Evolutionary conservation across 2,113 vertebrate species (phyloP).

Genomic region (Meriones unguiculatus): DNA sequence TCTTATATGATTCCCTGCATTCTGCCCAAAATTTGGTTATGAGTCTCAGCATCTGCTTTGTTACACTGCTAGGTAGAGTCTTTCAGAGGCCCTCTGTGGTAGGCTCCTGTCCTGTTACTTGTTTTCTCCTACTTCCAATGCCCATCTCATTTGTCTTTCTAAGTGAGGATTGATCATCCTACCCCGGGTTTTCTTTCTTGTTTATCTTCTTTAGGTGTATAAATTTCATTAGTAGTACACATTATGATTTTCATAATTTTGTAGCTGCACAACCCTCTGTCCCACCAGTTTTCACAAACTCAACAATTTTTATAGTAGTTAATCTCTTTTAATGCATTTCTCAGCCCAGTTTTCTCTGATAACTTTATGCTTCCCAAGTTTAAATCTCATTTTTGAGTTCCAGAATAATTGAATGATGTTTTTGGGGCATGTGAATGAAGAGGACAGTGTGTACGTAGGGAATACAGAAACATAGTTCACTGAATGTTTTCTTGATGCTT

Average conservation of each 20-base stretch:
- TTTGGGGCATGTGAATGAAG: background rate
- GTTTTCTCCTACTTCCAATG: too few relatives aligned
- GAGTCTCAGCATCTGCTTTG: too few relatives aligned
- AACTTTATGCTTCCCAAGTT: background rate
- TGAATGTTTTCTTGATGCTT: background rate
- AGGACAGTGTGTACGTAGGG: background rate
- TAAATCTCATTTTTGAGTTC: background rate
- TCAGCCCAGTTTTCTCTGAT: background rate
- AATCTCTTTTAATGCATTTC: background rate
- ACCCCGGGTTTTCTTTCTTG: too few relatives aligned
- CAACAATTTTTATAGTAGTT: background rate
- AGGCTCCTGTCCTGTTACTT: too few relatives aligned
- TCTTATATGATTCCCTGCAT: too few relatives aligned
- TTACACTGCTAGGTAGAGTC: too few relatives aligned
- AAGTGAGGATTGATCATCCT: too few relatives aligned
- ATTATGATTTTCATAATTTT: background rate
- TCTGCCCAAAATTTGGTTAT: too few relatives aligned
- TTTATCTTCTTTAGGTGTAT: too few relatives aligned
- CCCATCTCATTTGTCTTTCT: background rate
- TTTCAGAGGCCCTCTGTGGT: too few relatives aligned
- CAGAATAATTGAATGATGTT: background rate
- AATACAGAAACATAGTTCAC: background rate
- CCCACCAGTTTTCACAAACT: background rate
- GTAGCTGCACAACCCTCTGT: background rate
- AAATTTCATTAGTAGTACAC: background rate